A percentile compares a stretch with the other conserved stretches of the same genome.
phyloP scores from a whole-genome alignment of 2,797 vertebrate species.

The Melanotaenia nigrans region DNA sequence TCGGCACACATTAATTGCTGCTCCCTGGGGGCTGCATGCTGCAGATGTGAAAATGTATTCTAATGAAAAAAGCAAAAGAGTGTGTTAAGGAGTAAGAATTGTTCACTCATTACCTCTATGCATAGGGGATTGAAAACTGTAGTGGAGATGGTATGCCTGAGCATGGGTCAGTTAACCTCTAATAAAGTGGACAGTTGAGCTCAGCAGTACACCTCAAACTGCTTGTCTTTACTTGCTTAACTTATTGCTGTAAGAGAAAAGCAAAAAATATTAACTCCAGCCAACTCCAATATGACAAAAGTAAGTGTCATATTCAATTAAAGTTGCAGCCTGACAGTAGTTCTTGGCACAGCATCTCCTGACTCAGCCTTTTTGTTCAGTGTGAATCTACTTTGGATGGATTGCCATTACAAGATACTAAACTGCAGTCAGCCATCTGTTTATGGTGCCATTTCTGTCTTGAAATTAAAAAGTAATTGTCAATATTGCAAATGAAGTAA shows the following conservation, averaged over 20 bases:
- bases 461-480: not conserved
- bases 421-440: not conserved
- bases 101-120: not conserved
- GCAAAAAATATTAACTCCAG: not conserved
- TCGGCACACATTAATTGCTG: constrained; percentile 27
- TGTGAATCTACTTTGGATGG: constrained; percentile 8
- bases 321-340: not conserved
- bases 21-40: constrained; percentile 31
- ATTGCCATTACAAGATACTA: not conserved
- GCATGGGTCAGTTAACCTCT: not conserved
- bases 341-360: not conserved
- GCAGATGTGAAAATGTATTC: constrained; percentile 26
- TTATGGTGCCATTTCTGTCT: not conserved
- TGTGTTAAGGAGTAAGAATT: constrained; percentile 21
- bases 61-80: constrained; percentile 22
- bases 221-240: constrained; percentile 2
- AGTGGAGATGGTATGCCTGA: not conserved
- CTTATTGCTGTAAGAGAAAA: constrained; percentile 1
- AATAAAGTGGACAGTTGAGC: not conserved
- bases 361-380: constrained; percentile 4
- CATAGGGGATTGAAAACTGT: not conserved
- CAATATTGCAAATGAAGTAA: not conserved
- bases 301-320: not conserved
- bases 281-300: not conserved
- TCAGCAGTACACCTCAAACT: not conserved